A percentile compares a stretch with the other conserved stretches of the same genome.
These are phyloP conservation scores for Chelmon rostratus DNA, from an alignment of 2,797 vertebrate genomes.

Conservation along the genomic window DNA sequence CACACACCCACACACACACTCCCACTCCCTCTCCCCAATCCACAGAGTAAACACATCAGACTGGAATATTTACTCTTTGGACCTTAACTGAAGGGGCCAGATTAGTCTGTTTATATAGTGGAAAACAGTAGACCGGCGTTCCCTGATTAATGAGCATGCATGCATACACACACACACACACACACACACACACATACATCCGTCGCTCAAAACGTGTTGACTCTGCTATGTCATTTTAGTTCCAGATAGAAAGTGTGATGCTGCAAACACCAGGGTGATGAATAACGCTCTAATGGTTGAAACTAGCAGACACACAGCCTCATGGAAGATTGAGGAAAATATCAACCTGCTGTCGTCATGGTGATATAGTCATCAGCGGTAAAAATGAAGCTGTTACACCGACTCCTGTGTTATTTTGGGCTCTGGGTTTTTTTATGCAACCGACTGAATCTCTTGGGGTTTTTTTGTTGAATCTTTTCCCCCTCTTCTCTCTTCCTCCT, in stretches of 20 bases:
- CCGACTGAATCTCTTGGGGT: conserved; percentile 58
- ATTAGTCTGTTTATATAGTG: conserved; percentile 69
- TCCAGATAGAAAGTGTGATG: conserved; percentile 5
- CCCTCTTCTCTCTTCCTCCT: conserved; percentile 43
- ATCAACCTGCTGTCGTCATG: conserved; percentile 68
- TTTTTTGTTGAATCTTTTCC: conserved; percentile 40
- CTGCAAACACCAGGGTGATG: conserved; percentile 17
- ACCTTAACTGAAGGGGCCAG: conserved; percentile 54
- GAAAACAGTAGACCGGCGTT: conserved; percentile 49
- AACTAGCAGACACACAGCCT: conserved; percentile 6
- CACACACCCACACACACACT: conserved; percentile 16
- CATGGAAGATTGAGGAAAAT: conserved; percentile 33
- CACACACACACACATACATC: background rate
- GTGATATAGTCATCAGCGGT: conserved; percentile 68
- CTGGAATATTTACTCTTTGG: conserved; percentile 57
- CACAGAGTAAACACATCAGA: conserved; percentile 65
- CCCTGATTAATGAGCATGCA: conserved; percentile 48
- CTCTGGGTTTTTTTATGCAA: conserved; percentile 44
- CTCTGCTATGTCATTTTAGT: background rate
- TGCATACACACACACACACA: background rate
- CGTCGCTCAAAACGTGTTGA: conserved; percentile 7
- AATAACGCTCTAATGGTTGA: conserved; percentile 33
- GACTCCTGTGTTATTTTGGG: conserved; percentile 67
- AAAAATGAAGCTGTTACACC: conserved; percentile 57
- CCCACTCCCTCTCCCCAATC: conserved; percentile 19